These are phyloP conservation scores for Ahaetulla prasina DNA, from an alignment of 2,113 vertebrate species.

Conservation along the genomic window DNA sequence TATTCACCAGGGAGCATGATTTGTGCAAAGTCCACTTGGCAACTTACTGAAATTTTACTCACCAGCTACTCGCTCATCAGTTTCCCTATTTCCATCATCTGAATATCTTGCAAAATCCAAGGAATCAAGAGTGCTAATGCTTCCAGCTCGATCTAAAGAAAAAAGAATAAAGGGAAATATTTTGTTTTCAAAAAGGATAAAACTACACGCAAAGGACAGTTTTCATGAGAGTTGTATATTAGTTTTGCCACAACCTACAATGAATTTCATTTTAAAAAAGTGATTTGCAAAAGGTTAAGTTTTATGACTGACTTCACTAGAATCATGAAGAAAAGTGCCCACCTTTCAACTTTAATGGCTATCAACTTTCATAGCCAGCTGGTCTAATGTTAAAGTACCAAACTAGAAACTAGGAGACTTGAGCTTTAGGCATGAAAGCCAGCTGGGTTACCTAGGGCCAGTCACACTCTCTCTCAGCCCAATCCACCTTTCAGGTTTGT, in stretches of 20 bases:
- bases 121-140: conserved; percentile 98
- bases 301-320: neutral
- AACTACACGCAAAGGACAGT: neutral
- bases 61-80: conserved; percentile 95
- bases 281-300: neutral
- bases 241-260: neutral
- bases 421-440: neutral
- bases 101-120: conserved; percentile 98
- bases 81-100: conserved; percentile 95
- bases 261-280: neutral
- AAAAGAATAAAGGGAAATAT: neutral
- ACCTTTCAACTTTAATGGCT: neutral
- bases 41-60: conserved; percentile 54
- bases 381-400: neutral
- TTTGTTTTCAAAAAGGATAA: conserved; percentile 13
- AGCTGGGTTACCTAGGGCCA: neutral
- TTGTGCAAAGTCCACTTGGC: conserved; percentile 16
- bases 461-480: neutral
- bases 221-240: neutral
- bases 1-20: conserved; percentile 10
- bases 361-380: neutral
- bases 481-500: neutral
- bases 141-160: conserved; percentile 88
- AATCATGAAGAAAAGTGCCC: neutral
- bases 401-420: neutral